Evolutionary conservation across 2,113 vertebrate species (phyloP), one percentile per base, ranked within the genome.

Genomic region (Coreoperca whiteheadi): DNA sequence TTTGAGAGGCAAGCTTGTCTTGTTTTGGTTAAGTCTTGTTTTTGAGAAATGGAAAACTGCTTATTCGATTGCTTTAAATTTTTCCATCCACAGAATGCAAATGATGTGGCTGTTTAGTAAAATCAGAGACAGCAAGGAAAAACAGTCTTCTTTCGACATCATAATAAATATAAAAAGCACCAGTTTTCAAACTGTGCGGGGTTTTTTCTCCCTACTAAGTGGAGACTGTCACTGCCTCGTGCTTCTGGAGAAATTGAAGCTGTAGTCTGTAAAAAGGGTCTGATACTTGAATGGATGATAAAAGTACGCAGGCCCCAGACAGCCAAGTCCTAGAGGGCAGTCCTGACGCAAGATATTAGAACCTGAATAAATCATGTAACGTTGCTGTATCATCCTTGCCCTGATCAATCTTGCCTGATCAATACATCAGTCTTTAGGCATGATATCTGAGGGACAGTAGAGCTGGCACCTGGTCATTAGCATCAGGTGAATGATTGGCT

Each of bases 291-390:
- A 81, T 77, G 78, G 79, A 87, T 91, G 92, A 94, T 92, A 73
- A 93, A 93, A 92, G 88, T 67, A 85, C 69, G 34, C 51, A 32
- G 37, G 64, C 77, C 77, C 50, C 20, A 28, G 43, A 72, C 86
- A 87, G 85, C 63, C 43, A 37, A 51, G 72, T 87, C 90, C 83
- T 87, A 28, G 66, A 80, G 86, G 89, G 84, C 57, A 43, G 56
- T 56, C 83, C 88, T 89, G 94, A 92, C 91, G 72, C 80, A 54
- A 79, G 74, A 91, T 90, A 94, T 94, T 94, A 95, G 79, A 74
- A 74, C 68, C 86, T 86, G 91, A 94, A 95, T 95, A 93, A 95
- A 95, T 96, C 94, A 93, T 90, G 87, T 75, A 77, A 95, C 92
- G 90, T 91, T 94, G 95, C 94, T 90, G 94, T 88, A 95, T 96